These are phyloP conservation scores for Diarsia dahlii DNA, from an alignment of 2,888 invertebrate species.

Conservation along the genomic window DNA sequence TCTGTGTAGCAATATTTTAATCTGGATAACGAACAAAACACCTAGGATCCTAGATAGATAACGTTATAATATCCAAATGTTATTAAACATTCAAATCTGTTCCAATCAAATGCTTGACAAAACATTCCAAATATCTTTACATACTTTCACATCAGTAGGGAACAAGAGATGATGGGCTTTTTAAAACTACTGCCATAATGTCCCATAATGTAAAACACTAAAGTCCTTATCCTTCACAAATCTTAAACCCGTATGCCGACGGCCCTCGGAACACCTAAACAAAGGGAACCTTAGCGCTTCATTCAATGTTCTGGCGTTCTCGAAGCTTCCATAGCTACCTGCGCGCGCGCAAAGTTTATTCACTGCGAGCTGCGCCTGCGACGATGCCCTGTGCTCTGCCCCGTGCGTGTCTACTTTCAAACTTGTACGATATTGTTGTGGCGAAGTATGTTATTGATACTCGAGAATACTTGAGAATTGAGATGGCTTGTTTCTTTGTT, in stretches of 20 bases:
- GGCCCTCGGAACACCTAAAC: constrained; percentile 10
- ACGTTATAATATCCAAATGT: not conserved
- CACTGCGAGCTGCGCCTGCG: constrained; percentile 40
- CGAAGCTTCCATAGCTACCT: constrained; percentile 63
- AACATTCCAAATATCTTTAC: not conserved
- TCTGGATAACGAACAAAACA: not conserved
- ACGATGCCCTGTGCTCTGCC: not conserved
- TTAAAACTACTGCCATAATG: not conserved
- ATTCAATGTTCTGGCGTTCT: constrained; percentile 47
- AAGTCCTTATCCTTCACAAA: not conserved
- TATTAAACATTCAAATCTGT: not conserved
- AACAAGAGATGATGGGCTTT: not conserved
- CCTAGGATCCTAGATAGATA: no score
- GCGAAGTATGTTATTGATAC: constrained; percentile 15
- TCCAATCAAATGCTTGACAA: not conserved
- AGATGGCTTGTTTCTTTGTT: not conserved
- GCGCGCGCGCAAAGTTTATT: constrained; percentile 43
- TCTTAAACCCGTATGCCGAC: constrained; percentile 14
- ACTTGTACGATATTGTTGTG: constrained; percentile 30
- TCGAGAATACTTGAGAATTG: not conserved
- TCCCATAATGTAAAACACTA: not conserved
- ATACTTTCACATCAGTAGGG: not conserved
- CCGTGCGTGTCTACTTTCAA: constrained; percentile 36
- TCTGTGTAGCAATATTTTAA: not conserved
- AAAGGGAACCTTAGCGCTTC: constrained; percentile 35